Conservation (phyloP, 2,113 vertebrate species). For the Oxyura jamaicensis region DNA sequence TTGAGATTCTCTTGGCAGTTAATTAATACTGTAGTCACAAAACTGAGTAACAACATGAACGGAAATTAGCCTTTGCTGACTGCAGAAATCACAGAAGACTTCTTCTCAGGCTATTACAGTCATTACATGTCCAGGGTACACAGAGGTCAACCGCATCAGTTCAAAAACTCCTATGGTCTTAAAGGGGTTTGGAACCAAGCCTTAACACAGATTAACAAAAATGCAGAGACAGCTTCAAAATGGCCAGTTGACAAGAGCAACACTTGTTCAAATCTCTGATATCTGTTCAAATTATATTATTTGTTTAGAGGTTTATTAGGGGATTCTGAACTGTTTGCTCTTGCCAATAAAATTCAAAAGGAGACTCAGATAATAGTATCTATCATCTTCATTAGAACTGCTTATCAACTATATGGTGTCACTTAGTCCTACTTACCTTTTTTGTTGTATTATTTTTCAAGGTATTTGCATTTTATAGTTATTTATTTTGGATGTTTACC, state of each 20-base stretch:
- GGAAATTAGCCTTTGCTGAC: not conserved
- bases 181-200: not conserved
- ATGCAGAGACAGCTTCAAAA: not conserved
- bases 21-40: not conserved
- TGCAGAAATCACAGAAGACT: not conserved
- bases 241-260: not conserved
- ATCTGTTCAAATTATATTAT: not conserved
- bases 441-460: constrained; percentile 13
- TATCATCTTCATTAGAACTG: not conserved
- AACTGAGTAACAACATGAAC: not conserved
- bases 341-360: not conserved
- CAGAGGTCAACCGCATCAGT: not conserved
- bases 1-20: not conserved
- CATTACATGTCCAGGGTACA: not conserved
- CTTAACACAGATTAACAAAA: not conserved
- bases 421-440: not conserved
- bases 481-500: constrained; percentile 16
- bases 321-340: not conserved
- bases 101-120: not conserved
- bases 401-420: not conserved
- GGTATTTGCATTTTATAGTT: not conserved
- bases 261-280: not conserved
- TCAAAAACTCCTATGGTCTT: not conserved
- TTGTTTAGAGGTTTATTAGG: not conserved
- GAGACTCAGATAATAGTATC: not conserved